These are phyloP conservation scores for Tachina lurida DNA, from an alignment of 2,888 invertebrate species.

Conservation along the genomic window DNA sequence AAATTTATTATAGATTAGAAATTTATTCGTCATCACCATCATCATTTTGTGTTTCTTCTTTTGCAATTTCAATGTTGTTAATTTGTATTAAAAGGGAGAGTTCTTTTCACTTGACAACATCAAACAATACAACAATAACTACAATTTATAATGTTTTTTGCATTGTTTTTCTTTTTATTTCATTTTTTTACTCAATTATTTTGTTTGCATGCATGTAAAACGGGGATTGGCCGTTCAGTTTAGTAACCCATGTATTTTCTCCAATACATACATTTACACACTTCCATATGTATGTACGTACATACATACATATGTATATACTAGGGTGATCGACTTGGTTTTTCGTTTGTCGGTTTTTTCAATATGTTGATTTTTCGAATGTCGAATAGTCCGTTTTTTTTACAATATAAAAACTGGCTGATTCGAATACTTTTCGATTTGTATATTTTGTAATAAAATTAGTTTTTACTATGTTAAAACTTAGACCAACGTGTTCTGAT, in stretches of 20 bases:
- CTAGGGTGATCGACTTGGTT: no score
- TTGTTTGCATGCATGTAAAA: slow-evolving; percentile 40
- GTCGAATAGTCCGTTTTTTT: no score
- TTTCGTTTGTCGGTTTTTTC: no score
- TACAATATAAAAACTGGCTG: no score
- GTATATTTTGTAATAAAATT: no score
- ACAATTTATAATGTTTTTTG: slow-evolving; percentile 52
- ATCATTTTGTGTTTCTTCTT: slow-evolving; percentile 32
- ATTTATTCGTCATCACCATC: slow-evolving; percentile 40
- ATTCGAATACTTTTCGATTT: no score
- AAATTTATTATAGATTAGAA: slow-evolving; percentile 38
- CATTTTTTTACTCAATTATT: slow-evolving; percentile 20
- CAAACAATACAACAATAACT: slow-evolving; percentile 52
- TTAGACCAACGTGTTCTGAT: no score
- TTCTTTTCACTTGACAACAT: slow-evolving; percentile 73
- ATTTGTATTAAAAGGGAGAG: slow-evolving; percentile 79
- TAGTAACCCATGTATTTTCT: slow-evolving; percentile 26
- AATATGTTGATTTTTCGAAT: no score
- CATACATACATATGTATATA: no score
- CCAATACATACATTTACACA: not conserved
- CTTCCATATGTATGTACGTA: not conserved
- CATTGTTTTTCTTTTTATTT: slow-evolving; percentile 19
- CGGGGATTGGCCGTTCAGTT: slow-evolving; percentile 53
- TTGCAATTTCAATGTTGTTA: slow-evolving; percentile 52
- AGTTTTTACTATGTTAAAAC: no score